Evolutionary conservation across 2,113 vertebrate genomes (phyloP), one percentile per base, ranked within the genome.

Genomic region (Hippoglossus stenolepis): DNA sequence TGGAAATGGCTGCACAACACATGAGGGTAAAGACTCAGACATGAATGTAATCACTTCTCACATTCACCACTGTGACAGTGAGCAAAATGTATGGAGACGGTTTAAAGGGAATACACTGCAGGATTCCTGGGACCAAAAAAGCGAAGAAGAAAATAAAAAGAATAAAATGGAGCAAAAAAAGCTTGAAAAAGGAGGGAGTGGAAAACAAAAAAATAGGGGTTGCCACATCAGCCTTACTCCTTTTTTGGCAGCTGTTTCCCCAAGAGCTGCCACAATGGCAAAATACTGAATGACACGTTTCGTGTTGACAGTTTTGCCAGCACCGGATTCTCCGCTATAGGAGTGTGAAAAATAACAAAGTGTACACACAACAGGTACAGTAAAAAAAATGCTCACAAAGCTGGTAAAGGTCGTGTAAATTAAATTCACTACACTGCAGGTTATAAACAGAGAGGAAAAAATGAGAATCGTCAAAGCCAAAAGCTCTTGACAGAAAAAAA

Each of bases 261-360:
- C 97, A 91, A 97, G 92, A 93, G 97, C 97, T 92, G 97, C 97
- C 90, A 98, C 95, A 96, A 96, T 97, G 95, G 96, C 97, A 97
- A 97, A 97, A 96, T 98, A 98, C 94, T 98, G 97, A 97, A 98
- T 97, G 93, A 98, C 97, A 94, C 96, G 93, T 95, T 98, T 98
- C 93, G 96, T 97, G 96, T 97, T 98, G 94, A 98, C 97, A 94
- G 97, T 98, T 96, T 98, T 97, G 95, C 97, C 97, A 95, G 97
- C 96, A 96, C 97, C 96, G 94, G 97, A 98, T 95, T 97, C 96
- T 96, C 97, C 96, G 93, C 97, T 98, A 90, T 83, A 96, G 91
- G 94, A 94, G 95, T 74, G 84, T 95, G 87, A 93, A 94, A 95
- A 94, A 92, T 87, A 70, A 85, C 64, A 90, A 65, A 83, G 58